These are phyloP conservation scores for Teinopalpus imperialis DNA, from an alignment of 2,888 invertebrate genomes.

Conservation along the genomic window DNA sequence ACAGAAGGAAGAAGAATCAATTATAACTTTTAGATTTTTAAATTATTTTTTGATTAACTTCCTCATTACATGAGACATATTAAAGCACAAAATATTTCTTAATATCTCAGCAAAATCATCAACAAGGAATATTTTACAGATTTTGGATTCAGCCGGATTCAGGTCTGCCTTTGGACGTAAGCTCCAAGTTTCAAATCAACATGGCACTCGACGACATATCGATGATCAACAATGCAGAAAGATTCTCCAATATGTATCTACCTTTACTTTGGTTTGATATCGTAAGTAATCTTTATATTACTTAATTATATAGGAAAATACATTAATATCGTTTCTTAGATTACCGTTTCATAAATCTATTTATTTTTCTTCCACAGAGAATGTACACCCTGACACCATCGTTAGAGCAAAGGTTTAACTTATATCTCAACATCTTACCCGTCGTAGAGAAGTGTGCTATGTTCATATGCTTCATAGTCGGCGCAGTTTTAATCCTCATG, in stretches of 20 bases:
- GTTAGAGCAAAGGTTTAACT: conserved; percentile 84
- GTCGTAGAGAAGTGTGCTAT: conserved; percentile 79
- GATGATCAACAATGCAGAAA: conserved; percentile 84
- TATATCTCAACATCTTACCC: conserved; percentile 89
- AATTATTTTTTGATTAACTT: no score
- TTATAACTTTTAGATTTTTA: no score
- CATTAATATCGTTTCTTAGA: no score
- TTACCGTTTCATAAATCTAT: no score
- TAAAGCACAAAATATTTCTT: no score
- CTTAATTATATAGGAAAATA: no score
- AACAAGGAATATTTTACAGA: no score
- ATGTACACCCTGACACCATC: conserved; percentile 85
- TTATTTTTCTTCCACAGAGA: no score
- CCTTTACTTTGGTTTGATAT: conserved; percentile 95
- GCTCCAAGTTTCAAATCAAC: conserved; percentile 93
- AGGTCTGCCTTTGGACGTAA: conserved; percentile 89
- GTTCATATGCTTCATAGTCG: conserved; percentile 79
- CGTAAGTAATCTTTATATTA: conserved; percentile 81
- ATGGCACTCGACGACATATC: conserved; percentile 89
- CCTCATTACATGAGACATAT: no score
- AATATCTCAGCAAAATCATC: no score
- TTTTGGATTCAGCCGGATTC: conserved; percentile 91
- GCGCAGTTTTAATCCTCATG: conserved; percentile 73
- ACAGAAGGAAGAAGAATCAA: no score
- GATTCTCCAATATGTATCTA: conserved; percentile 87